A percentile compares a stretch with the other conserved stretches of the same genome.
Evolutionary conservation across 92 coral and sea anemone species (phyloP).

Genomic region (Zoanthus gigantus): DNA sequence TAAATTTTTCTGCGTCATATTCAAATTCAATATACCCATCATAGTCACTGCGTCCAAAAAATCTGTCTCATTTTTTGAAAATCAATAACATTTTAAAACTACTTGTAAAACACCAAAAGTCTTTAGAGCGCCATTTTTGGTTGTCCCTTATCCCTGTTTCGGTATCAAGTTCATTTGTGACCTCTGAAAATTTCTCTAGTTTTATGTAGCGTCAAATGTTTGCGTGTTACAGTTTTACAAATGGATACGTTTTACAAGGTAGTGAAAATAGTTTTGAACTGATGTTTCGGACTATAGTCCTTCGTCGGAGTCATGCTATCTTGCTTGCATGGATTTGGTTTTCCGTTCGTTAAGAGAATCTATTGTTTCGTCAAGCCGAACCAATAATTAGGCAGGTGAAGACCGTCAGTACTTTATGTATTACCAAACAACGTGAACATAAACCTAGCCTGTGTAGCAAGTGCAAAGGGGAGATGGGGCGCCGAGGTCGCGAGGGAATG

Average conservation of each 20-base stretch:
- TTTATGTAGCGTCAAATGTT: background rate
- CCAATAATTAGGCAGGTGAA: background rate
- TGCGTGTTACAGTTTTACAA: too few relatives aligned
- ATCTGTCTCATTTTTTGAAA: background rate
- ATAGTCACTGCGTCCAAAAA: too few relatives aligned
- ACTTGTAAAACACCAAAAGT: background rate
- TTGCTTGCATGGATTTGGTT: background rate
- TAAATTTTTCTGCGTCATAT: too few relatives aligned
- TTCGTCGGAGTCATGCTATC: background rate
- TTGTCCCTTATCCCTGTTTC: background rate
- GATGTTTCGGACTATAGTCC: too few relatives aligned
- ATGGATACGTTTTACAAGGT: too few relatives aligned
- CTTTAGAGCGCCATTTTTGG: background rate
- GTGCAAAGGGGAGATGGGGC: too few relatives aligned
- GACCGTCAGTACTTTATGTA: background rate
- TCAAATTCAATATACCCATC: too few relatives aligned
- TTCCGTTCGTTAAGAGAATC: conserved; percentile 24
- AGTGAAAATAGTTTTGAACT: too few relatives aligned
- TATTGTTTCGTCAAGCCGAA: background rate
- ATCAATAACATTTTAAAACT: background rate
- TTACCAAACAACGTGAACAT: background rate
- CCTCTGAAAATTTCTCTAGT: conserved; percentile 21
- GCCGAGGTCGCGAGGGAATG: background rate
- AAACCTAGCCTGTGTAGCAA: background rate
- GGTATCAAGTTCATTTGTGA: conserved; percentile 4